phyloP scores from a whole-genome alignment of 2,888 invertebrate species.

The Pseudanteris insignis region DNA sequence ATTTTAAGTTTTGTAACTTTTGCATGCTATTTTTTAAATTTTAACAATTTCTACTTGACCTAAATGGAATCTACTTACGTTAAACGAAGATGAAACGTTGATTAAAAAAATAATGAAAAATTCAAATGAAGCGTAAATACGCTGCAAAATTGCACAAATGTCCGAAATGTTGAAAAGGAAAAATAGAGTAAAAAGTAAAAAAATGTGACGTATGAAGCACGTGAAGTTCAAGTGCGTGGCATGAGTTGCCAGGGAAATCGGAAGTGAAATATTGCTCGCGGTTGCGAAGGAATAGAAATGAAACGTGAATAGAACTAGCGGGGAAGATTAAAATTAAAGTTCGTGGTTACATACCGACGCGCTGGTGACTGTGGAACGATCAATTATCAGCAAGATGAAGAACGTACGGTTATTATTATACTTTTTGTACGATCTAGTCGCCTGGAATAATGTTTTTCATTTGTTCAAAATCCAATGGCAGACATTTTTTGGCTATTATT shows the following conservation, averaged over 20 bases:
- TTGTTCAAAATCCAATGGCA: no score
- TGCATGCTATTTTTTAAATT: no score
- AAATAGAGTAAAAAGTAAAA: no score
- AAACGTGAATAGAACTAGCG: constrained; percentile 16
- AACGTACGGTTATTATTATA: constrained; percentile 3
- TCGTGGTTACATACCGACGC: constrained; percentile 5
- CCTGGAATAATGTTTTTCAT: constrained; percentile 4
- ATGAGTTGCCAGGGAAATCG: constrained; percentile 17
- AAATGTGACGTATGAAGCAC: background rate
- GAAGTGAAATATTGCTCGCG: constrained; percentile 36
- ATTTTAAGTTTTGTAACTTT: no score
- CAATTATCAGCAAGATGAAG: constrained; percentile 11
- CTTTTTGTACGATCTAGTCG: constrained; percentile 18
- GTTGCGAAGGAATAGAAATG: constrained; percentile 25
- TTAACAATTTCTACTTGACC: no score
- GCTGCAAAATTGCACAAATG: no score
- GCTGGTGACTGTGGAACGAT: constrained; percentile 4
- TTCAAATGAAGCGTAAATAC: no score
- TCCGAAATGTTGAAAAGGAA: no score
- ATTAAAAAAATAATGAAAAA: no score
- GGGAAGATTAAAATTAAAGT: constrained; percentile 31
- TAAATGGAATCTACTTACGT: no score
- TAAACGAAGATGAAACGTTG: no score
- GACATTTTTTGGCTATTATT: no score
- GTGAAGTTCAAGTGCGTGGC: constrained; percentile 32